Evolutionary conservation across 2,888 invertebrate species (phyloP).

Genomic region (Catonia carolina): DNA sequence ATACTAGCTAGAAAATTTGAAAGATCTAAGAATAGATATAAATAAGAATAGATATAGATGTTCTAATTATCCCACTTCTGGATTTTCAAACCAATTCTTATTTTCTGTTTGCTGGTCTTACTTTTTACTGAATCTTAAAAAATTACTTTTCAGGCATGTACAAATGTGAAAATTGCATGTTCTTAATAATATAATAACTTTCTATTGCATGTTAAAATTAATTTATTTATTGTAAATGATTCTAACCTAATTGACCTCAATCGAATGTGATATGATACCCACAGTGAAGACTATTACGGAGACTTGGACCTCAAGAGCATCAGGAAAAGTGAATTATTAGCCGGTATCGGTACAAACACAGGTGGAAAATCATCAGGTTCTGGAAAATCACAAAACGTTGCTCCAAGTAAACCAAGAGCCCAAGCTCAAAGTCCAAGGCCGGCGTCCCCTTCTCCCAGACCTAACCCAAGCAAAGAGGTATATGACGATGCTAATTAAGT

Average conservation of each 20-base stretch:
- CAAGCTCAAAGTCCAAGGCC: conserved; percentile 43
- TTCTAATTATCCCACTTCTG: too few relatives aligned
- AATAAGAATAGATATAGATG: too few relatives aligned
- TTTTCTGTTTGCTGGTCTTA: too few relatives aligned
- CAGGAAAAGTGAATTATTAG: conserved; percentile 86
- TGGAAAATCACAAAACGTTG: conserved; percentile 33
- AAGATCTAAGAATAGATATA: too few relatives aligned
- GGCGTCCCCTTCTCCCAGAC: conserved; percentile 40
- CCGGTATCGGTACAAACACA: conserved; percentile 62
- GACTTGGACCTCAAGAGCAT: conserved; percentile 91
- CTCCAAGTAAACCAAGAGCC: conserved; percentile 39
- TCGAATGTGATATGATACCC: conserved; percentile 34
- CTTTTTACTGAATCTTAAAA: too few relatives aligned
- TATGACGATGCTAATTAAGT: conserved; percentile 29
- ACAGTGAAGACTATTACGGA: conserved; percentile 95
- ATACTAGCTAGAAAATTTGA: too few relatives aligned
- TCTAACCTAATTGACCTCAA: neutral
- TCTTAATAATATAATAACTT: too few relatives aligned
- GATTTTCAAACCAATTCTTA: too few relatives aligned
- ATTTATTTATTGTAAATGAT: neutral
- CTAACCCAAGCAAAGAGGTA: conserved; percentile 23
- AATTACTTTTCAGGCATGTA: too few relatives aligned
- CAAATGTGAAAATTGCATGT: too few relatives aligned
- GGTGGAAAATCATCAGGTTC: conserved; percentile 46
- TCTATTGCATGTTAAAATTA: too few relatives aligned